These are phyloP conservation scores for Macroglossus sobrinus DNA, from an alignment of 2,113 vertebrate species.

Conservation along the genomic window DNA sequence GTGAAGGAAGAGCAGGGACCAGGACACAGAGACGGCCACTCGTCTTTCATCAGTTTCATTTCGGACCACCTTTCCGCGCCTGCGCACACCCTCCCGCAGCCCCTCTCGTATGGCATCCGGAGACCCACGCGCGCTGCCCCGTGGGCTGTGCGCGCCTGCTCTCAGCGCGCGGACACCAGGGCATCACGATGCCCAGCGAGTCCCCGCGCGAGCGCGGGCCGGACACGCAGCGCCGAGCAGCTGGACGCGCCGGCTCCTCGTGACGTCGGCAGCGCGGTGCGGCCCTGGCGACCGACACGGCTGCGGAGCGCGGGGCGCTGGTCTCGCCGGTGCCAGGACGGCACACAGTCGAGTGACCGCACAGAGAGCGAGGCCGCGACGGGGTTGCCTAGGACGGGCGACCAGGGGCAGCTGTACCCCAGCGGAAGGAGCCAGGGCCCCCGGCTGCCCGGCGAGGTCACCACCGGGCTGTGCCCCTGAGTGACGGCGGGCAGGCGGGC, in stretches of 20 bases:
- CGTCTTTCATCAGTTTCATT: accelerated
- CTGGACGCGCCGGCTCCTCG: neutral
- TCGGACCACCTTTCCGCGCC: no score
- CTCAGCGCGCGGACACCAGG: no score
- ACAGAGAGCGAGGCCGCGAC: no score
- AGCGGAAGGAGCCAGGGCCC: neutral
- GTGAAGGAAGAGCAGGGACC: accelerated
- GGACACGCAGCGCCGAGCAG: neutral
- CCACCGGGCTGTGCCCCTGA: accelerated
- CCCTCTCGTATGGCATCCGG: accelerated
- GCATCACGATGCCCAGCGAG: no score
- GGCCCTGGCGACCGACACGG: no score
- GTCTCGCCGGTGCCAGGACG: accelerated
- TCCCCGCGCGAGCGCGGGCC: neutral
- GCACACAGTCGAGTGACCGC: no score
- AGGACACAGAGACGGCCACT: neutral
- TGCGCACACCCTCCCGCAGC: no score
- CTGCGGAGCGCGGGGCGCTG: no score
- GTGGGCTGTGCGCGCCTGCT: no score
- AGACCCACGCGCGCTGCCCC: accelerated
- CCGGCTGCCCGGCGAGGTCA: no score
- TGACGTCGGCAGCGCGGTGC: accelerated
- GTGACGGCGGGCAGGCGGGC: neutral
- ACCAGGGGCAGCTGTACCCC: neutral
- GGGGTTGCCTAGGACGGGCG: neutral